phyloP scores from a whole-genome alignment of 2,888 invertebrate species.

The Drosophila diplacantha region DNA sequence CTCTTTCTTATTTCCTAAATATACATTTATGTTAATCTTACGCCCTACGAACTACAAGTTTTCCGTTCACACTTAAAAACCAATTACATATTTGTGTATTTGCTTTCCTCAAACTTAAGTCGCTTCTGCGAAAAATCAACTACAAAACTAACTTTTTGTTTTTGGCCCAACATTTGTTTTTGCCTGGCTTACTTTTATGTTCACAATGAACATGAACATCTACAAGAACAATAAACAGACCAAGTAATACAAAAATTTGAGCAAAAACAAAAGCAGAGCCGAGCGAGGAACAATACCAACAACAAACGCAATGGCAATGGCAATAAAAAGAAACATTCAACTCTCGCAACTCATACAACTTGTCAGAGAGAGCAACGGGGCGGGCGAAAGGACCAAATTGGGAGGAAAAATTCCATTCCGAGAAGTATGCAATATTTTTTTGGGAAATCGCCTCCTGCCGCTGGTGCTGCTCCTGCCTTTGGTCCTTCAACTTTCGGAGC shows the following conservation, averaged over 20 bases:
- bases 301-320: constrained; percentile 29
- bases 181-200: constrained; percentile 39
- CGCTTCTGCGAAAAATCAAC: constrained; percentile 27
- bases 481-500: constrained; percentile 37
- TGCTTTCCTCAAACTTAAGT: constrained; percentile 26
- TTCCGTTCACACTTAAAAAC: constrained; percentile 22
- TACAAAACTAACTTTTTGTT: constrained; percentile 30
- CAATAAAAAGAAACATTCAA: constrained; percentile 58
- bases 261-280: constrained; percentile 27
- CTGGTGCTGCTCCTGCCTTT: neutral
- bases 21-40: neutral
- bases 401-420: constrained; percentile 22
- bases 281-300: constrained; percentile 15
- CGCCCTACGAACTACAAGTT: neutral
- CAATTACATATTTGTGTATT: constrained; percentile 26
- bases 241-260: constrained; percentile 35
- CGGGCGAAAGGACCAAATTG: constrained; percentile 24
- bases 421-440: constrained; percentile 63
- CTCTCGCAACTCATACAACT: constrained; percentile 48
- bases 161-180: constrained; percentile 16
- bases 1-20: neutral
- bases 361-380: constrained; percentile 14
- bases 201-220: constrained; percentile 36
- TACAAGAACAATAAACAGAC: constrained; percentile 36
- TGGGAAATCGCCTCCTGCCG: constrained; percentile 35